These are phyloP conservation scores for Chionodraco myersi DNA, from an alignment of 2,113 vertebrate genomes.

Conservation along the genomic window DNA sequence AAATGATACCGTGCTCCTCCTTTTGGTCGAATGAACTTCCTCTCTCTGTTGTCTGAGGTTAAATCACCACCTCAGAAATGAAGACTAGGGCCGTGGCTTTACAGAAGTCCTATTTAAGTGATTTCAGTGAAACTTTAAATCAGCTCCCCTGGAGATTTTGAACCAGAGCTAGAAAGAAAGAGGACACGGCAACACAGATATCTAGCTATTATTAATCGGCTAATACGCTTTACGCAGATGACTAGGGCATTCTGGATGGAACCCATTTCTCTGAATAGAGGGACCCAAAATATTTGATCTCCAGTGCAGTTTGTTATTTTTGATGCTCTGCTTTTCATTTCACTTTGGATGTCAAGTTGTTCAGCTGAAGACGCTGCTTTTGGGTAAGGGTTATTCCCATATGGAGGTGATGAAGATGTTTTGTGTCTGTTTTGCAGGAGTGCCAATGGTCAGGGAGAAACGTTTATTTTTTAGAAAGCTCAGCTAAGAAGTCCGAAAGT, in stretches of 20 bases:
- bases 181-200: conserved; percentile 74
- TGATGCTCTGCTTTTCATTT: conserved; percentile 42
- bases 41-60: too few species aligned
- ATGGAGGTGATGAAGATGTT: background rate
- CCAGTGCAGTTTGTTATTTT: conserved; percentile 47
- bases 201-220: conserved; percentile 67
- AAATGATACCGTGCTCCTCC: background rate
- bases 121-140: conserved; percentile 52
- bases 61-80: background rate
- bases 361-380: background rate
- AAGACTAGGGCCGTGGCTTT: conserved; percentile 1
- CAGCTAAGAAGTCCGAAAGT: conserved; percentile 9
- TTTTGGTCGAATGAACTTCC: background rate
- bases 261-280: conserved; percentile 78
- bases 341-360: conserved; percentile 1
- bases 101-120: conserved; percentile 28
- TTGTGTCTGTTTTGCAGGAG: background rate
- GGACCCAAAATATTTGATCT: conserved; percentile 67
- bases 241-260: conserved; percentile 71
- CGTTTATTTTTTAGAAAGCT: conserved; percentile 22
- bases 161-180: conserved; percentile 62
- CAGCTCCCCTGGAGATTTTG: conserved; percentile 64
- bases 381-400: background rate
- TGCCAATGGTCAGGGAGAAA: background rate
- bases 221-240: conserved; percentile 62